Conservation (phyloP, 2,113 vertebrate species). For the Platycercus adscitus region DNA sequence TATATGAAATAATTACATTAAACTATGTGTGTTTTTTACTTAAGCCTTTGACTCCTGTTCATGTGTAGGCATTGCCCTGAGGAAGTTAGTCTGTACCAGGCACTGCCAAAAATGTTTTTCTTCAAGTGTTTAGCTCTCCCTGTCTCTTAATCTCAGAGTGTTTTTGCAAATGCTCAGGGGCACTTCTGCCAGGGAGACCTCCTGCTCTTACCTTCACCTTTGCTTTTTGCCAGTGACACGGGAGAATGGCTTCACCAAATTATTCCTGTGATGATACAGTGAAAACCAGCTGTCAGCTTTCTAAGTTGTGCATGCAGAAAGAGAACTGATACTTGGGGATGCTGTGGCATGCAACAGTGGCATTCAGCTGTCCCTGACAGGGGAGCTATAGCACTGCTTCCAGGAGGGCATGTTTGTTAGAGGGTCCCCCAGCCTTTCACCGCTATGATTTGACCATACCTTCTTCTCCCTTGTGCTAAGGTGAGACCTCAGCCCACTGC, state of each 20-base stretch:
- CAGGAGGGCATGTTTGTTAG: rapidly evolving
- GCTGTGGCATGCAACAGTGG: rapidly evolving
- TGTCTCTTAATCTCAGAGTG: background rate
- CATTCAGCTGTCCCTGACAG: background rate
- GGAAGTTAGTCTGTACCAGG: background rate
- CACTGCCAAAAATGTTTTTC: background rate
- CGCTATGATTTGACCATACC: background rate
- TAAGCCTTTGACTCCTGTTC: background rate
- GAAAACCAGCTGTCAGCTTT: background rate
- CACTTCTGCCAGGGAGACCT: background rate
- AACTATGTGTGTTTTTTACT: background rate
- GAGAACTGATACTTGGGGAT: rapidly evolving
- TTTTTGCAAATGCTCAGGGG: background rate
- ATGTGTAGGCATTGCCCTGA: background rate
- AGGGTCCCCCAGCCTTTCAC: background rate
- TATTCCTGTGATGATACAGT: background rate
- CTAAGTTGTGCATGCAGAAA: background rate
- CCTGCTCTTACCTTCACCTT: background rate
- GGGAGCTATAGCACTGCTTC: background rate
- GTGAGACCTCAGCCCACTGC: rapidly evolving
- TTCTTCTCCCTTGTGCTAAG: background rate
- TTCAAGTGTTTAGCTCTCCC: background rate
- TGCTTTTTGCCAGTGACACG: rapidly evolving
- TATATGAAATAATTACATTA: background rate
- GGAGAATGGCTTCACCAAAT: background rate